Conservation (phyloP, 2,113 vertebrate genomes). For the Regulus satrapa region DNA sequence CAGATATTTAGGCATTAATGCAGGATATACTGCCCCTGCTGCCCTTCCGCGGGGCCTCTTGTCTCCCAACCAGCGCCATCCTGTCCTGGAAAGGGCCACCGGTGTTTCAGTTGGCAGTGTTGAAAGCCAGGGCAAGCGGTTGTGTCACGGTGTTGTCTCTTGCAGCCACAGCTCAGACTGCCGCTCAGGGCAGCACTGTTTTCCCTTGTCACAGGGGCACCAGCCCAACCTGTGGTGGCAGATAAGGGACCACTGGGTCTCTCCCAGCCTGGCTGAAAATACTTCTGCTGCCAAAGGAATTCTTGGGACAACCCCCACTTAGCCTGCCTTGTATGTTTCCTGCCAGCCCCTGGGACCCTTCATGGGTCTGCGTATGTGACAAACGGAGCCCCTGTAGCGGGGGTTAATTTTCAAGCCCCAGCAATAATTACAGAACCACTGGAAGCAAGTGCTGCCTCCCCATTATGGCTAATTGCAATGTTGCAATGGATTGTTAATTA, state of each 20-base stretch:
- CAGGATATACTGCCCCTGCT: background rate
- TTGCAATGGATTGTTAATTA: constrained; percentile 21
- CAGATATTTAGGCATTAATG: background rate
- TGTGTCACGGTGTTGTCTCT: background rate
- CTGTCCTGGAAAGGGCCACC: background rate
- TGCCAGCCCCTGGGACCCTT: background rate
- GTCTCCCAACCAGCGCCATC: background rate
- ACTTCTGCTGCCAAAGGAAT: background rate
- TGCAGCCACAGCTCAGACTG: background rate
- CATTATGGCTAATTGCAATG: background rate
- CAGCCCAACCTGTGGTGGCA: background rate
- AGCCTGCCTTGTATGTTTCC: rapidly evolving
- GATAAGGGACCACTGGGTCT: background rate
- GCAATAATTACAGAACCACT: background rate
- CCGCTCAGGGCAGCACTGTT: rapidly evolving
- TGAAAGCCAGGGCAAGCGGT: background rate
- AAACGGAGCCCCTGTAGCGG: rapidly evolving
- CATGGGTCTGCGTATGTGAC: rapidly evolving
- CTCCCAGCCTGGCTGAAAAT: rapidly evolving
- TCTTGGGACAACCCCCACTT: background rate
- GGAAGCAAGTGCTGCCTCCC: background rate
- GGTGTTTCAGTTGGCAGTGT: background rate
- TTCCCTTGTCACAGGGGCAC: background rate
- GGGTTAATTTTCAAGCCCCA: background rate
- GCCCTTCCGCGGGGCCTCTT: background rate